Conservation (phyloP, 2,797 vertebrate genomes). For the Rachycentron canadum region DNA sequence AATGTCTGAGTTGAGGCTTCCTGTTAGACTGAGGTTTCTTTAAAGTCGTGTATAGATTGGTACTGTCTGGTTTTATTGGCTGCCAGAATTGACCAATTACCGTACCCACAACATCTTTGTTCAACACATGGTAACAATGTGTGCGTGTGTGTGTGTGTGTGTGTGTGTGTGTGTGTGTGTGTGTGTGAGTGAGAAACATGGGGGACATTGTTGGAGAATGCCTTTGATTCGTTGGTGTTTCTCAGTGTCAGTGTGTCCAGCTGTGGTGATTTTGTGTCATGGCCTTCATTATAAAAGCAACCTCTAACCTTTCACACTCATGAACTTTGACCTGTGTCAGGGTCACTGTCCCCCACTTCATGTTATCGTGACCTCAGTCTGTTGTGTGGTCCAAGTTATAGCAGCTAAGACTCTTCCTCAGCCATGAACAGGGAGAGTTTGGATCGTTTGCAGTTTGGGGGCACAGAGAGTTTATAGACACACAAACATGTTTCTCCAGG, state of each 20-base stretch:
- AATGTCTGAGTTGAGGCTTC: constrained; percentile 50
- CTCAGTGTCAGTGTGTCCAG: constrained; percentile 18
- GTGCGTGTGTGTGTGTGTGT: constrained; percentile 45
- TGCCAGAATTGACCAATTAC: constrained; percentile 56
- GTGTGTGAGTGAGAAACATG: constrained; percentile 1
- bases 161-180: constrained; percentile 21
- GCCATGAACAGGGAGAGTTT: background rate
- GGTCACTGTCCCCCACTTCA: constrained; percentile 19
- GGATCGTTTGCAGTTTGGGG: background rate
- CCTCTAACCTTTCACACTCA: constrained; percentile 52
- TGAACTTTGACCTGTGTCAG: constrained; percentile 59
- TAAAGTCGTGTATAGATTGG: constrained; percentile 57
- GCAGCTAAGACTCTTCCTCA: background rate
- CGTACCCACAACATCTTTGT: constrained; percentile 53
- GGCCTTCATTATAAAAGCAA: constrained; percentile 47
- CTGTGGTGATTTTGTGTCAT: constrained; percentile 34
- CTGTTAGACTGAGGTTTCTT: constrained; percentile 49
- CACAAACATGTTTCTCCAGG: background rate
- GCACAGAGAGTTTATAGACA: background rate
- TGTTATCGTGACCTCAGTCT: constrained; percentile 29
- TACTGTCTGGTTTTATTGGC: constrained; percentile 59
- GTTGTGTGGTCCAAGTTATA: constrained; percentile 53
- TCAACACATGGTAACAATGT: constrained; percentile 69
- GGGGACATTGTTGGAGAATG: constrained; percentile 12
- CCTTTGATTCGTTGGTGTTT: constrained; percentile 31